Evolutionary conservation across 2,888 invertebrate species (phyloP).

Genomic region (Aethes cnicana): DNA sequence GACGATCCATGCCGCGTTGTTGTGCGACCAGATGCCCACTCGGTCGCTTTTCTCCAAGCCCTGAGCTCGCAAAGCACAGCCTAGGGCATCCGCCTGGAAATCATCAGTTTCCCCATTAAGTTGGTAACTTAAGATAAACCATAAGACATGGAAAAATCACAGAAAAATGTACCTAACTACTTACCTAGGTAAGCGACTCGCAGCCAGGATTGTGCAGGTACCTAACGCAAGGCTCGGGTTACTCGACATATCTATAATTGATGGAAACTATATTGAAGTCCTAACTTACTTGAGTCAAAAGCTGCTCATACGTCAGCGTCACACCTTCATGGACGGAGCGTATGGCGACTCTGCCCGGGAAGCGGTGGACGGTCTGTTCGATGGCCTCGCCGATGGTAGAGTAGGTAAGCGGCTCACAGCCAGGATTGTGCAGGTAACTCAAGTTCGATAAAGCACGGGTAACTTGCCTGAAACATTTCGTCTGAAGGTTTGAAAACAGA

Average conservation of each 20-base stretch:
- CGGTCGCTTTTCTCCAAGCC: conserved; percentile 89
- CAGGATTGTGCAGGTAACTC: conserved; percentile 82
- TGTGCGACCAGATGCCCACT: conserved; percentile 92
- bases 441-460: conserved; percentile 44
- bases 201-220: no score
- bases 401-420: conserved; percentile 76
- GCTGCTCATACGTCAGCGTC: conserved; percentile 81
- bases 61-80: conserved; percentile 86
- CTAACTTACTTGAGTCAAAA: conserved; percentile 68
- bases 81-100: conserved; percentile 85
- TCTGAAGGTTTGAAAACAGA: neutral
- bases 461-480: conserved; percentile 41
- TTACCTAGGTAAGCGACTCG: no score
- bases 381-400: conserved; percentile 84
- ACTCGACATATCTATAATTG: no score
- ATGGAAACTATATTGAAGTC: no score
- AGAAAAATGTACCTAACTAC: no score
- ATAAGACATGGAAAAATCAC: neutral
- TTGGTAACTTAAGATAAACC: neutral
- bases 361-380: conserved; percentile 76
- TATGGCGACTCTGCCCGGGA: conserved; percentile 82
- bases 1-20: conserved; percentile 88
- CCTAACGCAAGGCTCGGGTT: no score
- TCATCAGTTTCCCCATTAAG: neutral
- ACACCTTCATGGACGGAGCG: conserved; percentile 81